Evolutionary conservation across 2,797 vertebrate species (phyloP).

Genomic region (Ptychadena robeensis): DNA sequence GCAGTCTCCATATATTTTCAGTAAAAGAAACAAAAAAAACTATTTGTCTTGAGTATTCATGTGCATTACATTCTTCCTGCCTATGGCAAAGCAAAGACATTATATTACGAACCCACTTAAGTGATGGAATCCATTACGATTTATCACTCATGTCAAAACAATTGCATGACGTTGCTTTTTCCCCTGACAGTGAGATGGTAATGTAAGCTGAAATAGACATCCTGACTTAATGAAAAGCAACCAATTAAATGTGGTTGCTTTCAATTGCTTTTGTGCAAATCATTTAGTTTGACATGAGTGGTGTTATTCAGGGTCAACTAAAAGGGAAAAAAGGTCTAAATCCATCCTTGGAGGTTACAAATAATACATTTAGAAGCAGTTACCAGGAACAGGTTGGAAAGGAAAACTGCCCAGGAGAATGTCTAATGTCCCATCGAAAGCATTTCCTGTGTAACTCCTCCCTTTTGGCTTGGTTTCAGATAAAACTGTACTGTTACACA

Average conservation of each 20-base stretch:
- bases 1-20: too few species aligned
- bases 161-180: constrained; percentile 44
- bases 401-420: constrained; percentile 3
- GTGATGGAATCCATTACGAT: constrained; percentile 46
- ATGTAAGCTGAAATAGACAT: constrained; percentile 46
- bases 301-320: constrained; percentile 44
- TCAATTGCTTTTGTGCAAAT: constrained; percentile 37
- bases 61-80: constrained; percentile 8
- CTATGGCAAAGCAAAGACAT: constrained; percentile 34
- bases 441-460: not conserved
- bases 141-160: constrained; percentile 57
- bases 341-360: constrained; percentile 4
- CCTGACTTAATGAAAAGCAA: constrained; percentile 51
- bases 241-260: constrained; percentile 49
- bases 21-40: too few species aligned
- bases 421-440: constrained; percentile 5
- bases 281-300: constrained; percentile 48
- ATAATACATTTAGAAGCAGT: not conserved
- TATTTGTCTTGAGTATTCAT: constrained; percentile 7
- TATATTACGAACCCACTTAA: constrained; percentile 45
- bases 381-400: constrained; percentile 39
- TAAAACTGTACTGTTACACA: not conserved
- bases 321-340: constrained; percentile 29
- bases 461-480: not conserved
- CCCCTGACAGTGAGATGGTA: constrained; percentile 35